Evolutionary conservation across 2,888 invertebrate genomes (phyloP).

Genomic region (Oegoconia quadripuncta): DNA sequence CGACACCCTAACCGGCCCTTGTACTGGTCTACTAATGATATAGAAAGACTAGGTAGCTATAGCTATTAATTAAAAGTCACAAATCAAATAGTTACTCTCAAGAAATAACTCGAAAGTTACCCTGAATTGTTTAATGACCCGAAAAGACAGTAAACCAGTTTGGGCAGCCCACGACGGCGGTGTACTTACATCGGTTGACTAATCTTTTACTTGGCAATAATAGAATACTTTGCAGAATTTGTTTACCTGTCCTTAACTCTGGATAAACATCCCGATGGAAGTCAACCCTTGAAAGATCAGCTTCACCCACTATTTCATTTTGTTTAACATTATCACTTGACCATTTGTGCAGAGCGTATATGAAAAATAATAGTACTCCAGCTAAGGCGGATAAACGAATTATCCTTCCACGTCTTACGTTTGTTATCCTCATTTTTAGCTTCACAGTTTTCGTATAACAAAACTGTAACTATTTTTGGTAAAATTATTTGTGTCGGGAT

Average conservation of each 20-base stretch:
- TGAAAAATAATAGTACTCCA: slow-evolving; percentile 76
- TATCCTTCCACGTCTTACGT: slow-evolving; percentile 79
- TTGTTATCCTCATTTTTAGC: slow-evolving; percentile 78
- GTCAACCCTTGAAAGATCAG: slow-evolving; percentile 43
- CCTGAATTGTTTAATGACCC: no score
- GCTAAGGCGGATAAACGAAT: slow-evolving; percentile 74
- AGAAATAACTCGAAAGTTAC: no score
- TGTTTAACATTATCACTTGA: slow-evolving; percentile 59
- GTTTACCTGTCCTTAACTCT: slow-evolving; percentile 55
- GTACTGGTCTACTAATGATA: no score
- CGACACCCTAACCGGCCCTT: no score
- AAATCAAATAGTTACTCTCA: no score
- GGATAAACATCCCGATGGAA: slow-evolving; percentile 63
- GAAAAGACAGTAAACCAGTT: no score
- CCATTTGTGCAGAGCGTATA: slow-evolving; percentile 82
- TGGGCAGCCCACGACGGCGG: no score
- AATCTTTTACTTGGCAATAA: no score
- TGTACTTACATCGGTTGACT: no score
- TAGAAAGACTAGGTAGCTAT: no score
- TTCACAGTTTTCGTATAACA: slow-evolving; percentile 11
- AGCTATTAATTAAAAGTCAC: no score
- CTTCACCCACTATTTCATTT: slow-evolving; percentile 26
- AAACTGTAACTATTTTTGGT: background rate
- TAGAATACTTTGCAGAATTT: slow-evolving; percentile 5
- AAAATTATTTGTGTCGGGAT: background rate